These are phyloP conservation scores for Chouioia cunea DNA, from an alignment of 2,888 invertebrate genomes.

Conservation along the genomic window DNA sequence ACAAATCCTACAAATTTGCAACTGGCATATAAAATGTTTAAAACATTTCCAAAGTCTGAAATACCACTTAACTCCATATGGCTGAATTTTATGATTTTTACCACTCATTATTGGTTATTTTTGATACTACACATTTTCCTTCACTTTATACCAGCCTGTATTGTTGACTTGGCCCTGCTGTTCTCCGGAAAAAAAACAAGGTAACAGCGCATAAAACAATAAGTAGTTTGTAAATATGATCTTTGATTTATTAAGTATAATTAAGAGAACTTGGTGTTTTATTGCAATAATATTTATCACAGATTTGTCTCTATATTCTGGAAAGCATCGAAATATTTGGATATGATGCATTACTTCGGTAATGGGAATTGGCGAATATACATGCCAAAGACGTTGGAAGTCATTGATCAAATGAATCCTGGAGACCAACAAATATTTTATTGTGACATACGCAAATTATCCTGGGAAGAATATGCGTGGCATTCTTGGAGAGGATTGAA, in stretches of 20 bases:
- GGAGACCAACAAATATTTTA: constrained; percentile 53
- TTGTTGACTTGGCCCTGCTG: constrained; percentile 50
- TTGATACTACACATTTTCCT: constrained; percentile 47
- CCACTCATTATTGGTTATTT: constrained; percentile 38
- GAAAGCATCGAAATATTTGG: neutral
- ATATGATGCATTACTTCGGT: constrained; percentile 30
- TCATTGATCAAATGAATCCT: constrained; percentile 51
- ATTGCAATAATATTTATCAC: neutral
- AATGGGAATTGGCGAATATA: constrained; percentile 50
- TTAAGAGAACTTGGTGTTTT: no score
- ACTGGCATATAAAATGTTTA: constrained; percentile 3
- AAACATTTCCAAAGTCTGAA: constrained; percentile 16
- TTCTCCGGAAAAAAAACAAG: constrained; percentile 52
- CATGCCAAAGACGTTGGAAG: constrained; percentile 48
- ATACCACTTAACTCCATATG: constrained; percentile 50
- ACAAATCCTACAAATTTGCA: constrained; percentile 71
- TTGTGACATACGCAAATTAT: constrained; percentile 52
- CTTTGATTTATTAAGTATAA: no score
- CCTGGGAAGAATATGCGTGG: constrained; percentile 49
- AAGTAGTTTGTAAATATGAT: neutral
- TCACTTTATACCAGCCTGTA: constrained; percentile 53
- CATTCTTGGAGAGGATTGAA: constrained; percentile 48
- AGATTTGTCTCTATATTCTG: constrained; percentile 9
- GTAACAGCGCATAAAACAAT: constrained; percentile 44
- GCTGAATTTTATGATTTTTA: constrained; percentile 32